Evolutionary conservation across 2,113 vertebrate species (phyloP), one percentile per base, ranked within the genome.

Genomic region (Seriola dumerili): DNA sequence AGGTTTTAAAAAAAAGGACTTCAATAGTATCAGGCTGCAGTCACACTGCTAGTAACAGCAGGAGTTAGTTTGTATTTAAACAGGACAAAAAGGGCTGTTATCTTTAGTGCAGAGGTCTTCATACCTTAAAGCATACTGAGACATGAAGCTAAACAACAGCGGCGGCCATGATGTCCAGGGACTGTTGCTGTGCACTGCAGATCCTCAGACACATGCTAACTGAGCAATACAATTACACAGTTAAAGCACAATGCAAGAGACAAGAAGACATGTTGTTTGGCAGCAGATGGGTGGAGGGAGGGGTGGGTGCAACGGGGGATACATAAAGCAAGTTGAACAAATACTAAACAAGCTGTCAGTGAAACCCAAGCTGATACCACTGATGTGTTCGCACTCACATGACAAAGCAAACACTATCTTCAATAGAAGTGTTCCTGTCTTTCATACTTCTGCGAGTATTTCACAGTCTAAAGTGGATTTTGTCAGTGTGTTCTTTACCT

Each of bases 71-170:
- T 89, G 50, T 82, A 77, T 82, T 73, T 52, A 52, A 54, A 58
- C 72, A 68, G 55, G 55, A 74, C 58, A 42, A 74, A 73, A 72
- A 84, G 19, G 17, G 29, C 58, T 42, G 64, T 83, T 34, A 68
- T 59, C 10, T 12, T 72, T 32, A 67, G 21, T 73, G 67, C 77
- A 50, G 70, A 80, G 36, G 68, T 87, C 63, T 82, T 70, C 80
- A 85, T 91, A 90, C 97, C 97, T 78, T 97, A 96, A 93, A 97
- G 94, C 91, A 97, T 96, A 96, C 96, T 89, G 93, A 98, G 90
- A 92, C 96, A 94, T 91, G 96, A 89, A 52, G 97, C 96, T 95
- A 97, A 96, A 97, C 96, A 67, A 97, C 96, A 78, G 96, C 96
- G 64, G 93, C 87, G 66, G 96, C 96, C 94, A 96, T 96, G 94